A percentile compares a stretch with the other conserved stretches of the same genome.
Conservation (phyloP, 2,113 vertebrate species). For the Mirza zaza region DNA sequence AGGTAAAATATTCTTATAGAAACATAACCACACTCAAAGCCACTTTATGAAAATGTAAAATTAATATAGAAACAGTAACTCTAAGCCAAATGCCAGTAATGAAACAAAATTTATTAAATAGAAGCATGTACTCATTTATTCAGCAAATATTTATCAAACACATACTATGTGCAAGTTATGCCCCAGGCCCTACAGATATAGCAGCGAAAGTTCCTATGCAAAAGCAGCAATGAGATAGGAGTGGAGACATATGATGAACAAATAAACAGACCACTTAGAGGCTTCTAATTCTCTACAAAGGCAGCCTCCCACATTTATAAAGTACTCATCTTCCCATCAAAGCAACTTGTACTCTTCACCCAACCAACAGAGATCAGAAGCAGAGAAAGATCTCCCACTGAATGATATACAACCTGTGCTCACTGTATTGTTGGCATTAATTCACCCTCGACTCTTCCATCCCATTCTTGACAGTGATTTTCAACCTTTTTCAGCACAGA, state of each 20-base stretch:
- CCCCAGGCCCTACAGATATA: not conserved
- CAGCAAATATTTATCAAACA: not conserved
- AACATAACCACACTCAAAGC: not conserved
- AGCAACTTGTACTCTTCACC: slow-evolving; percentile 39
- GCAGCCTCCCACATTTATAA: not conserved
- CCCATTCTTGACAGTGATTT: slow-evolving; percentile 10
- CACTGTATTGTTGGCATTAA: not conserved
- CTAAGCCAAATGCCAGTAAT: not conserved
- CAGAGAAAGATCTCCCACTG: slow-evolving; percentile 36
- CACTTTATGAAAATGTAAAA: slow-evolving; percentile 15
- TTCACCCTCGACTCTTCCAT: not conserved
- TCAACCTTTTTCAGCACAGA: not conserved
- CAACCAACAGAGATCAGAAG: slow-evolving; percentile 50
- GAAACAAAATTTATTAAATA: slow-evolving; percentile 23
- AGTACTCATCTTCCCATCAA: slow-evolving; percentile 56
- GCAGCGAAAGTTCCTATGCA: not conserved
- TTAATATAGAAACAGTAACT: not conserved
- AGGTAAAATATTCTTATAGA: slow-evolving; percentile 17
- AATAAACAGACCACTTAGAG: slow-evolving; percentile 12
- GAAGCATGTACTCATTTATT: not conserved
- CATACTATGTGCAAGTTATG: not conserved
- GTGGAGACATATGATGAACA: not conserved
- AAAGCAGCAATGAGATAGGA: not conserved
- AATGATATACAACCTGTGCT: not conserved
- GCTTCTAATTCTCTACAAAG: slow-evolving; percentile 41